phyloP scores from a whole-genome alignment of 2,888 invertebrate genomes.

The Abrostola tripartita region DNA sequence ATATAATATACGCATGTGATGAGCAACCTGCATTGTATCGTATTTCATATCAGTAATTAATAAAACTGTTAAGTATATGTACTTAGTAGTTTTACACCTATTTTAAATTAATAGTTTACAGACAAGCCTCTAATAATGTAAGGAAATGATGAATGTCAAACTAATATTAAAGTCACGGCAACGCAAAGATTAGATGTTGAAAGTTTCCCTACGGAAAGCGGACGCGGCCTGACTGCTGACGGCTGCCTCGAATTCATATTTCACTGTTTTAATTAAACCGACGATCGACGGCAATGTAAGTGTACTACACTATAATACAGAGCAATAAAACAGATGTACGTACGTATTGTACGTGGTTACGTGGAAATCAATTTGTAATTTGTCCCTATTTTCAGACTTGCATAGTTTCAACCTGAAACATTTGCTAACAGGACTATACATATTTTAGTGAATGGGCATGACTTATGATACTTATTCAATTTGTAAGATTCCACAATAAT shows the following conservation, averaged over 20 bases:
- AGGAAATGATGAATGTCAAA: slow-evolving; percentile 2
- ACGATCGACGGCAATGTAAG: slow-evolving; percentile 29
- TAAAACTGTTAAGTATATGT: no score
- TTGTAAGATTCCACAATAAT: no score
- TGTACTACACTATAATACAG: neutral
- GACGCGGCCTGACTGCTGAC: slow-evolving; percentile 7
- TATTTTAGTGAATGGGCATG: no score
- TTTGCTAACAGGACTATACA: no score
- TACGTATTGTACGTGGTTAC: no score
- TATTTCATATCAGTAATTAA: no score
- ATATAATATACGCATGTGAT: no score
- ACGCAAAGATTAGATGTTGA: slow-evolving; percentile 10
- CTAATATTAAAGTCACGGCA: slow-evolving; percentile 9
- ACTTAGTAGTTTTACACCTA: no score
- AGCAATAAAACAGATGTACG: slow-evolving; percentile 5
- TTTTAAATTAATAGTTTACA: neutral
- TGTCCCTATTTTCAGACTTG: slow-evolving; percentile 3
- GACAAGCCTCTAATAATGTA: neutral
- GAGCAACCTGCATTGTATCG: no score
- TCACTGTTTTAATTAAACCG: slow-evolving; percentile 51
- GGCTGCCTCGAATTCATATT: slow-evolving; percentile 33
- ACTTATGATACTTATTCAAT: no score
- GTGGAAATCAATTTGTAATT: slow-evolving; percentile 28
- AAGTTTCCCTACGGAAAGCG: slow-evolving; percentile 10
- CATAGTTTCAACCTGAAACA: neutral